Percentiles rank a stretch among this genome's conserved stretches.
These are phyloP conservation scores for Aquatica leii DNA, from an alignment of 2,888 invertebrate species.

Conservation along the genomic window DNA sequence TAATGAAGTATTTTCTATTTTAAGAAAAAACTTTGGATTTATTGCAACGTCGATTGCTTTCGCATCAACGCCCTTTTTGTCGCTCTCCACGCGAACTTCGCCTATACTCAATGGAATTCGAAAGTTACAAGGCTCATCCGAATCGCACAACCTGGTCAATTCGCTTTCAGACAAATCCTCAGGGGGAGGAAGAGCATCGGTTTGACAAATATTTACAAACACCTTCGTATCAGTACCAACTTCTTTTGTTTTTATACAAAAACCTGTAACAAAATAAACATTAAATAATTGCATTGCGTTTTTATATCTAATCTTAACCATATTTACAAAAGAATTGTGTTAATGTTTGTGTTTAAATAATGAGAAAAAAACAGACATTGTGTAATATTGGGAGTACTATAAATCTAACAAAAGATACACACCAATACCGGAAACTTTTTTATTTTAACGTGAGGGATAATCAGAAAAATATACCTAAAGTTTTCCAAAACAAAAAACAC, in stretches of 20 bases:
- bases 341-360: no score
- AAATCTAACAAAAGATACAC: no score
- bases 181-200: conserved; percentile 80
- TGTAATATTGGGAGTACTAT: no score
- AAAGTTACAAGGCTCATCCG: conserved; percentile 71
- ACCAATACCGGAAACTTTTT: no score
- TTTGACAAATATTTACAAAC: conserved; percentile 87
- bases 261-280: conserved; percentile 64
- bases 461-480: no score
- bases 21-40: conserved; percentile 78
- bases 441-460: no score
- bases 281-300: not conserved
- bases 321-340: no score
- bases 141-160: conserved; percentile 70
- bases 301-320: no score
- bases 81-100: conserved; percentile 77
- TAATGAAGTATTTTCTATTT: conserved; percentile 73
- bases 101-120: conserved; percentile 92
- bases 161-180: conserved; percentile 76
- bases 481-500: no score
- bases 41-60: conserved; percentile 86
- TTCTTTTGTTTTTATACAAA: conserved; percentile 80
- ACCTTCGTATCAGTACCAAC: conserved; percentile 72
- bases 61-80: conserved; percentile 76
- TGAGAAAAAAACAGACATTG: no score